Percentiles rank a stretch among this genome's conserved stretches.
Conservation (phyloP, 2,113 vertebrate species). For the Zosterops lateralis region DNA sequence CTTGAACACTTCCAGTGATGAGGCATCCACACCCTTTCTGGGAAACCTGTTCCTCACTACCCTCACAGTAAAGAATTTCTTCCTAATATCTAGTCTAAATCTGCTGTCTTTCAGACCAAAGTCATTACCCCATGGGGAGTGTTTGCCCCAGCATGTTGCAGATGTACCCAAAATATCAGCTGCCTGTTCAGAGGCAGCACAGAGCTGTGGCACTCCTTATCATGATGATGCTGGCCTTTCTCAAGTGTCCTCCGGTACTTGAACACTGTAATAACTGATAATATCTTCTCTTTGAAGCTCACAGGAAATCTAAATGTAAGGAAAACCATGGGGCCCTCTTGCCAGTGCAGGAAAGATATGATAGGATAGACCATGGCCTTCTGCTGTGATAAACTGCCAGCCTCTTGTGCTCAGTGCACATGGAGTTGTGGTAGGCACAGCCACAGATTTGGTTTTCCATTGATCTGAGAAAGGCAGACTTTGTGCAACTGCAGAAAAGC, state of each 20-base stretch:
- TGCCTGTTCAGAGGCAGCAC: background rate
- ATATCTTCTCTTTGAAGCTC: background rate
- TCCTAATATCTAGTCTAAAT: background rate
- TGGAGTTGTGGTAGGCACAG: background rate
- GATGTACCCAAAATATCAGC: accelerated
- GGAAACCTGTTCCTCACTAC: background rate
- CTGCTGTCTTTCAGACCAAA: background rate
- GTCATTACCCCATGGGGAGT: background rate
- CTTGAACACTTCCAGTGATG: background rate
- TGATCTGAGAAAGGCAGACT: background rate
- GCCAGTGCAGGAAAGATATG: background rate
- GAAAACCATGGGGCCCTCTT: background rate
- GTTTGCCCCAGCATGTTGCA: accelerated
- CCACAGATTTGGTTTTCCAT: background rate
- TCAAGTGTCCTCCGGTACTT: background rate
- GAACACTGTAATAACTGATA: background rate
- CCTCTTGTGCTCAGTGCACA: background rate
- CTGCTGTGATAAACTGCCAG: background rate
- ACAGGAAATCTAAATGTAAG: background rate
- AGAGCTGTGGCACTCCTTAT: accelerated
- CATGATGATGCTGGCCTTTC: background rate
- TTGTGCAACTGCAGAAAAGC: background rate
- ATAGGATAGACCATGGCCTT: background rate
- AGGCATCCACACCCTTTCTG: background rate
- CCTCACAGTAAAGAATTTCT: background rate